Percentiles rank a stretch among this genome's conserved stretches.
phyloP scores from a whole-genome alignment of 2,888 invertebrate genomes.

The Eurois occulta region DNA sequence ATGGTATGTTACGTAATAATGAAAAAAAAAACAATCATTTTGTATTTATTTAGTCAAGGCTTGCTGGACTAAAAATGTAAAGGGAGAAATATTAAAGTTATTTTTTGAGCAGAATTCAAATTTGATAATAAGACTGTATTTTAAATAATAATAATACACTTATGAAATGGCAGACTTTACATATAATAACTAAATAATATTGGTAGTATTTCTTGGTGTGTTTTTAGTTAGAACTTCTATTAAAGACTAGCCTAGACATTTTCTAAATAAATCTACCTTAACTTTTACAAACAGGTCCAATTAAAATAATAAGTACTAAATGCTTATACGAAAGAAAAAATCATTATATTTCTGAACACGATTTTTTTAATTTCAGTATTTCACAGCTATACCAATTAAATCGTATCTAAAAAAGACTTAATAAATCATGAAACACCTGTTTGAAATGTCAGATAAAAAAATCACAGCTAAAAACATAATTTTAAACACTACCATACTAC shows the following conservation, averaged over 20 bases:
- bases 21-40: conserved; percentile 22
- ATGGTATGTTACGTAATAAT: not conserved
- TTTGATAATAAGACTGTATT: conserved; percentile 64
- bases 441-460: not conserved
- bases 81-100: no score
- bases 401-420: not conserved
- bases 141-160: conserved; percentile 44
- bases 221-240: conserved; percentile 30
- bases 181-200: not conserved
- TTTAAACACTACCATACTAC: conserved; percentile 26
- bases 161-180: conserved; percentile 51
- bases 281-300: not conserved
- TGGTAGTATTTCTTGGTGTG: conserved; percentile 38
- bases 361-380: not conserved
- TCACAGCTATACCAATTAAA: not conserved
- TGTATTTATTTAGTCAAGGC: conserved; percentile 30
- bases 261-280: not conserved
- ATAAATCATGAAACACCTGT: not conserved
- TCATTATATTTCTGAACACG: not conserved
- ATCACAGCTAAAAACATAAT: conserved; percentile 33
- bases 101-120: conserved; percentile 51
- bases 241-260: not conserved
- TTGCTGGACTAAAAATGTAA: not conserved
- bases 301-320: not conserved
- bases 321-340: not conserved